phyloP scores from a whole-genome alignment of 1,140 invertebrate species.

The Globodera rostochiensis region DNA sequence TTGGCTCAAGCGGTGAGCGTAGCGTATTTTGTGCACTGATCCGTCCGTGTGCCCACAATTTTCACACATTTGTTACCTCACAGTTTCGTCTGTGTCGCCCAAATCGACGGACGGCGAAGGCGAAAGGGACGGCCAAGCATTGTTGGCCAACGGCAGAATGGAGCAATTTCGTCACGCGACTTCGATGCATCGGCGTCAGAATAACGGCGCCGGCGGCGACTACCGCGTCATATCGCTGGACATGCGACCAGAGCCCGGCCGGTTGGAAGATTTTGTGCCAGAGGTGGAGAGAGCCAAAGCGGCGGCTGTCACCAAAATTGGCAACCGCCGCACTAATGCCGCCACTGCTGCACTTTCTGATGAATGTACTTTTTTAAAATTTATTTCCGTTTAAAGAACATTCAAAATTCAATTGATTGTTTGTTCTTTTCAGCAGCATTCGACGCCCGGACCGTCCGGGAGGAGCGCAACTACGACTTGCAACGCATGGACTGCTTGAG shows the following conservation, averaged over 20 bases:
- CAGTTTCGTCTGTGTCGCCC: conserved; percentile 11
- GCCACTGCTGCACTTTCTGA: background rate
- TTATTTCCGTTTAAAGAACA: too few species aligned
- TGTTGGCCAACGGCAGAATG: background rate
- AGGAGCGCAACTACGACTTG: conserved; percentile 20
- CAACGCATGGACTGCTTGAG: background rate
- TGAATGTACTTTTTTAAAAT: too few species aligned
- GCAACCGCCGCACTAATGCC: background rate
- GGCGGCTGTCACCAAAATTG: background rate
- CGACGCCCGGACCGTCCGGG: background rate
- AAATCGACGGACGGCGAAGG: conserved; percentile 20
- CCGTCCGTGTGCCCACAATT: background rate
- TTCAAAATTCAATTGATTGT: too few species aligned
- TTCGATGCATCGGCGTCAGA: background rate
- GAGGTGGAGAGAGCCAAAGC: conserved; percentile 23
- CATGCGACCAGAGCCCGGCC: conserved; percentile 33
- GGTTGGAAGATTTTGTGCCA: conserved; percentile 39
- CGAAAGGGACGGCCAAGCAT: background rate
- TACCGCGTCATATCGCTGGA: conserved; percentile 43
- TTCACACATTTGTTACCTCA: background rate
- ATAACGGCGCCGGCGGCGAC: background rate
- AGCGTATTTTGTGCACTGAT: background rate
- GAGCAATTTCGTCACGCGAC: background rate
- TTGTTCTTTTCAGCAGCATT: background rate
- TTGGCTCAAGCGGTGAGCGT: conserved; percentile 26